These are phyloP conservation scores for Echinarachnius parma DNA, from an alignment of 53 echinoderm and acorn worm genomes.

Conservation along the genomic window DNA sequence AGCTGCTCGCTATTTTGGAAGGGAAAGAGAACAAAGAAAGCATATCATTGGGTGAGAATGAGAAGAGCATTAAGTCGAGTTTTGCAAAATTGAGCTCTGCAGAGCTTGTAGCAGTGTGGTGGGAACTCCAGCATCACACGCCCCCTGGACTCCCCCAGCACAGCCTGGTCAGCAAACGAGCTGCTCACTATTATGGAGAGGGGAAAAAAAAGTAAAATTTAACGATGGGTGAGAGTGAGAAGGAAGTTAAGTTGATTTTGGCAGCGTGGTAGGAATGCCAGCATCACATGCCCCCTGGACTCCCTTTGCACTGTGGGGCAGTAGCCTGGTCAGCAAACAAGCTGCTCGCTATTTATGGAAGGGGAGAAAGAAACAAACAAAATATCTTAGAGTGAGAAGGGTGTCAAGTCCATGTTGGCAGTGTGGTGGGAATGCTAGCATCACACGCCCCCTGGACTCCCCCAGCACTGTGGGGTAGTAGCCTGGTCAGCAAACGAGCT, in stretches of 20 bases:
- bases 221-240: too few relatives aligned
- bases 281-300: conserved; percentile 36
- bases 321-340: conserved; percentile 59
- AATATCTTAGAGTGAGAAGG: too few relatives aligned
- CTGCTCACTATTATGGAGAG: conserved; percentile 60
- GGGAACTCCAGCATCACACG: conserved; percentile 35
- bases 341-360: conserved; percentile 63
- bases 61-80: too few relatives aligned
- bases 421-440: conserved; percentile 26
- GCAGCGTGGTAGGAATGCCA: conserved; percentile 36
- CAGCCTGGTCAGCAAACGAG: conserved; percentile 58
- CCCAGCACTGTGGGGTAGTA: too few relatives aligned
- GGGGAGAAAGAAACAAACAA: neutral
- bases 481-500: conserved; percentile 55
- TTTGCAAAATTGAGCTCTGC: too few relatives aligned
- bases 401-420: too few relatives aligned
- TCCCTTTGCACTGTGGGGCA: conserved; percentile 13
- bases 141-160: conserved; percentile 23
- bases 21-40: neutral
- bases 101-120: conserved; percentile 48
- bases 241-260: too few relatives aligned
- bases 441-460: conserved; percentile 36
- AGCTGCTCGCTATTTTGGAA: conserved; percentile 65
- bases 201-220: neutral
- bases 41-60: too few relatives aligned